Evolutionary conservation across 2,888 invertebrate species (phyloP).

Genomic region (Ariolimax columbianus): DNA sequence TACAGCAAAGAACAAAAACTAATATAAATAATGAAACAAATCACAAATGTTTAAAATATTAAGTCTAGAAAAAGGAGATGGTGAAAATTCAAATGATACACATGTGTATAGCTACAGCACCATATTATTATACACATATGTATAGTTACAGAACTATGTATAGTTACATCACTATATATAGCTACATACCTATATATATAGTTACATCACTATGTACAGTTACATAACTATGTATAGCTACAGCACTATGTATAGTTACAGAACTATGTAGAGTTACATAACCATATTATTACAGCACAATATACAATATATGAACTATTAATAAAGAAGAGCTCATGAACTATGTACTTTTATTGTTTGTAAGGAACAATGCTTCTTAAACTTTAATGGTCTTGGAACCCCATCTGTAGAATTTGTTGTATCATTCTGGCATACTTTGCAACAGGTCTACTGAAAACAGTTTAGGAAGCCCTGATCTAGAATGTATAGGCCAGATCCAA

Average conservation of each 20-base stretch:
- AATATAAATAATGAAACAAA: constrained; percentile 4
- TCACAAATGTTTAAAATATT: not conserved
- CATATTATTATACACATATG: no score
- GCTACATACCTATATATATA: not conserved
- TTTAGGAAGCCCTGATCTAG: no score
- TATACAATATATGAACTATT: not conserved
- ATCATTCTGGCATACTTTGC: no score
- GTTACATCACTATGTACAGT: no score
- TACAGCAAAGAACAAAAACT: not conserved
- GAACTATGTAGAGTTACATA: no score
- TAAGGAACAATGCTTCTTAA: no score
- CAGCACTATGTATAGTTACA: not conserved
- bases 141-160: no score
- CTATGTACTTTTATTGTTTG: no score
- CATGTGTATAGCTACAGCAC: no score
- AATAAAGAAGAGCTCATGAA: not conserved
- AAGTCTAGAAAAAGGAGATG: not conserved
- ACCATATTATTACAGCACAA: constrained; percentile 11
- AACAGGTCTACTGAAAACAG: no score
- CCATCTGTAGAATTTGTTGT: no score
- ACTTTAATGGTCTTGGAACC: no score
- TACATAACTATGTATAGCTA: not conserved
- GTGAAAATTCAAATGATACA: not conserved
- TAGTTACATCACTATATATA: not conserved
- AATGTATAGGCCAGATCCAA: not conserved